Evolutionary conservation across 2,888 invertebrate genomes (phyloP).

Genomic region (Caradrina clavipalpis): DNA sequence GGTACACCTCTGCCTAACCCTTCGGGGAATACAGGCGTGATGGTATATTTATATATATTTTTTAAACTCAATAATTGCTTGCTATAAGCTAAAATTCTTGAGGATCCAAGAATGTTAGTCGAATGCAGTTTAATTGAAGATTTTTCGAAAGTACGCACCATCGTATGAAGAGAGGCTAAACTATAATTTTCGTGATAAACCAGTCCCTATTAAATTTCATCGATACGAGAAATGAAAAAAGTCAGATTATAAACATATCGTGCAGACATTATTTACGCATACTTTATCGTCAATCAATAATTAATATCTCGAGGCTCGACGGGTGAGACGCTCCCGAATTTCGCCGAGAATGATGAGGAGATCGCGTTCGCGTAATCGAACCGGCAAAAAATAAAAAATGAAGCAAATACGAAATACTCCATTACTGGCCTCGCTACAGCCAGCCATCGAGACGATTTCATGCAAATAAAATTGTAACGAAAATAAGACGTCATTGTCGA

Average conservation of each 20-base stretch:
- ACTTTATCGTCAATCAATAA: conserved; percentile 90
- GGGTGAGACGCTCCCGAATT: conserved; percentile 90
- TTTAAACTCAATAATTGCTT: conserved; percentile 11
- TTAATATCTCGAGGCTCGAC: conserved; percentile 89
- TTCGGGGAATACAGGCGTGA: too few relatives aligned
- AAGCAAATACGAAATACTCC: conserved; percentile 91
- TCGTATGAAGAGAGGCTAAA: conserved; percentile 37
- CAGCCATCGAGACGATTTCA: conserved; percentile 77
- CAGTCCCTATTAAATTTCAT: conserved; percentile 57
- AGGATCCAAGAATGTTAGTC: conserved; percentile 14
- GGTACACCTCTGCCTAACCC: too few relatives aligned
- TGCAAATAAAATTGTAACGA: conserved; percentile 64
- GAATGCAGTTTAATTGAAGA: conserved; percentile 32
- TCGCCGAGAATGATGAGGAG: conserved; percentile 88
- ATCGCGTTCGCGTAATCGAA: conserved; percentile 91
- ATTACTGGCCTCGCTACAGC: conserved; percentile 81
- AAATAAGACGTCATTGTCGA: conserved; percentile 61
- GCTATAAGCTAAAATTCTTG: too few relatives aligned
- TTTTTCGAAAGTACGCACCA: conserved; percentile 26
- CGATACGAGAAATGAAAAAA: conserved; percentile 67
- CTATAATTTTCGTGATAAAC: conserved; percentile 59
- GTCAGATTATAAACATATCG: conserved; percentile 72
- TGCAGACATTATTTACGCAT: conserved; percentile 85
- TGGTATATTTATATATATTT: too few relatives aligned
- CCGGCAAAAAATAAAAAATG: conserved; percentile 90